Percentiles rank a stretch among this genome's conserved stretches.
Evolutionary conservation across 1,140 invertebrate genomes (phyloP).

Genomic region (Dryas iulia): DNA sequence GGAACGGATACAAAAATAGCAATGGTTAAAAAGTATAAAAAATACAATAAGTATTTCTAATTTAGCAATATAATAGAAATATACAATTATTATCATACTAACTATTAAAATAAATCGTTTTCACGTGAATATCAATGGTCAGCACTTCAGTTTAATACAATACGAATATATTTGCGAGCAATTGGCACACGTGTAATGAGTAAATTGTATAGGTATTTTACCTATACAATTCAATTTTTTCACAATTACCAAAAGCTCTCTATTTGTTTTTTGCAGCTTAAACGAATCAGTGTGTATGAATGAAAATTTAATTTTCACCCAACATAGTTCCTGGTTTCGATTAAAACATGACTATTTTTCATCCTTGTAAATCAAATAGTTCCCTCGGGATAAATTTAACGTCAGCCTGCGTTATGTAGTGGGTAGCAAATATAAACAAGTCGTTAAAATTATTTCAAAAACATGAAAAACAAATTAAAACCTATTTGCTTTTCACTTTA

Average conservation of each 20-base stretch:
- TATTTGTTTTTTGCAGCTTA: slow-evolving; percentile 32
- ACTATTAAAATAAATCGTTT: too few species aligned
- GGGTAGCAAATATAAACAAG: slow-evolving; percentile 20
- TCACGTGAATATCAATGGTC: too few species aligned
- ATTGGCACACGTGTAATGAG: background rate
- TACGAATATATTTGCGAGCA: background rate
- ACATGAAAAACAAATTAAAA: slow-evolving; percentile 24
- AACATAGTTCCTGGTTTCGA: slow-evolving; percentile 29
- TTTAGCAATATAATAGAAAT: too few species aligned
- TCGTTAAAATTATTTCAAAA: slow-evolving; percentile 23
- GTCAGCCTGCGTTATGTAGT: slow-evolving; percentile 9
- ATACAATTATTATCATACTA: too few species aligned
- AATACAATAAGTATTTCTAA: too few species aligned
- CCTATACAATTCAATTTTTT: background rate
- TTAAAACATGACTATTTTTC: slow-evolving; percentile 34
- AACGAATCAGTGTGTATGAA: slow-evolving; percentile 41
- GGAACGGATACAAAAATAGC: too few species aligned
- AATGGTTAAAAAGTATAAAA: too few species aligned
- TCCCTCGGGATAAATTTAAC: slow-evolving; percentile 22
- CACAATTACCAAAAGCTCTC: background rate
- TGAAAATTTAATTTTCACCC: slow-evolving; percentile 42
- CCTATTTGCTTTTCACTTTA: slow-evolving; percentile 15
- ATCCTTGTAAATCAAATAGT: slow-evolving; percentile 35
- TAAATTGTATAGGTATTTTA: background rate
- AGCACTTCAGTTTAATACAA: too few species aligned